Base-by-base conservation (phyloP, 1,140 invertebrate genomes). In the Diachasma alloeum region DNA sequence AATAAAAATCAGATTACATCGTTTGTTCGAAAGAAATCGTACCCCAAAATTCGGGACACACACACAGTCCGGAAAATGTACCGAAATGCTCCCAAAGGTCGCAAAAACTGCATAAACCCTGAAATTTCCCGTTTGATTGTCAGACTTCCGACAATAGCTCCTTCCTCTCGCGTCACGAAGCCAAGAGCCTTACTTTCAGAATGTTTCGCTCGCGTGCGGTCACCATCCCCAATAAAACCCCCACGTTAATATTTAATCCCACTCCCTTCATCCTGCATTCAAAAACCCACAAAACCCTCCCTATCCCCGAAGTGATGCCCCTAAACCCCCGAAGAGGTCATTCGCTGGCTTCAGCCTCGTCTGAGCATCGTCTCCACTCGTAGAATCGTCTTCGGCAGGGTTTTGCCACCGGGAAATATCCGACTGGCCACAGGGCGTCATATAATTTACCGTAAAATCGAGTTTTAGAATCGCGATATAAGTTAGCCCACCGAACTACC, bases 401-500 rank as follows among this genome's bases (percentile, higher is more conserved):
- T 24, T 9, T 31, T 15, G 11, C 24, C 59, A 63, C 59, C 24
- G 24, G 59, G 15, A 63, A 24, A 15, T 31, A 63, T 63, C 24
- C 22, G 24, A 8, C 59, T 63, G 19, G 24, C 59, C 46, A 71
- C 72, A 53, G 71, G 74, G 22, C 69, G 42, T 22, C 70, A 70
- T 73, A 74, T 79, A 79, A 79, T 79, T 79, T 74, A 72, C 69
- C 74, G 68, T 79, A 79, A 79, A 79, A 79, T 79, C 68, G 74
- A 76, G 42, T 79, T 79, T 31, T 72, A 75, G 74, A 56, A 73
- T 76, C 31, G 78, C 70, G 78, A 79, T 79, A 75, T 79, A 79
- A 79, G 68, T 76, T 79, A 56, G 63, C n/a, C 53, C 53, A n/a
- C 17, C 42, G 59, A 59, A 53, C 13, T n/a, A 53, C 48, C 48